Percentiles rank a stretch among this genome's conserved stretches.
Conservation (phyloP, 2,888 invertebrate species). For the Marasmarcha lunaedactyla region DNA sequence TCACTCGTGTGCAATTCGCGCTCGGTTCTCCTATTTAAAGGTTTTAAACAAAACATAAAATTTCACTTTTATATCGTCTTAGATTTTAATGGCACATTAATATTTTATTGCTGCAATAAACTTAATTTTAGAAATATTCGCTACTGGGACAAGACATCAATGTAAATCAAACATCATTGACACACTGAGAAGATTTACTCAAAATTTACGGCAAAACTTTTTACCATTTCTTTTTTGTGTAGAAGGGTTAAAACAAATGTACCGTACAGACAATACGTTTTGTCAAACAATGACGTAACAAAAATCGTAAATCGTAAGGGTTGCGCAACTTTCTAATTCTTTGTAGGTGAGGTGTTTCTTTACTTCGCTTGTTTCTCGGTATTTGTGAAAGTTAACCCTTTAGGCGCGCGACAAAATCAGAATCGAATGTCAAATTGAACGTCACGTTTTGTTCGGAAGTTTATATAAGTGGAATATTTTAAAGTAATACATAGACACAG, state of each 20-base stretch:
- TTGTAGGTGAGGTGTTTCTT: slow-evolving; percentile 45
- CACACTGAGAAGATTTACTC: background rate
- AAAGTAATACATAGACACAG: slow-evolving; percentile 30
- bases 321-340: slow-evolving; percentile 68
- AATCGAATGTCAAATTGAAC: background rate
- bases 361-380: slow-evolving; percentile 28
- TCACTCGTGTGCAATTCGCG: slow-evolving; percentile 38
- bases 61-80: slow-evolving; percentile 66
- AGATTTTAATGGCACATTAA: slow-evolving; percentile 66
- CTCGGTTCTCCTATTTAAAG: slow-evolving; percentile 37
- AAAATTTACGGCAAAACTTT: no score
- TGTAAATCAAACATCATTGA: slow-evolving; percentile 30
- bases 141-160: slow-evolving; percentile 50
- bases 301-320: slow-evolving; percentile 56
- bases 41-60: slow-evolving; percentile 53
- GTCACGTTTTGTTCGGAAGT: background rate
- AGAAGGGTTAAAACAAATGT: slow-evolving; percentile 57
- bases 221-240: no score
- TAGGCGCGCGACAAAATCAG: slow-evolving; percentile 6
- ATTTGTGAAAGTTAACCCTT: slow-evolving; percentile 57
- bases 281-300: slow-evolving; percentile 45
- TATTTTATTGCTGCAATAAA: slow-evolving; percentile 60
- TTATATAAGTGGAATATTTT: no score
- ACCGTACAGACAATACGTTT: slow-evolving; percentile 45
- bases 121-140: slow-evolving; percentile 63